These are phyloP conservation scores for Catocala fraxini DNA, from an alignment of 2,888 invertebrate genomes.

Conservation along the genomic window DNA sequence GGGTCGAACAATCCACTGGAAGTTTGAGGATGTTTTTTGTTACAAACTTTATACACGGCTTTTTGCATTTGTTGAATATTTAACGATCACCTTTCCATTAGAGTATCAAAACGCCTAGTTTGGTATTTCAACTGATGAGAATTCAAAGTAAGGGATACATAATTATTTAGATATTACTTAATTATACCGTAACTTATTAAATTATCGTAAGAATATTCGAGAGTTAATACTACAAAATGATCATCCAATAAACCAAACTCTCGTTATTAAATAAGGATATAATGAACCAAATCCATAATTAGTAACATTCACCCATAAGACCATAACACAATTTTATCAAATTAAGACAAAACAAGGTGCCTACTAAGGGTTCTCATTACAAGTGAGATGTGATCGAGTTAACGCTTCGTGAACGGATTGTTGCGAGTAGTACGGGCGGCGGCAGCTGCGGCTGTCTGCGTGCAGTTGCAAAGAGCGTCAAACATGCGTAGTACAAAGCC, in stretches of 20 bases:
- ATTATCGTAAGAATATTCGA: too few relatives aligned
- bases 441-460: constrained; percentile 86
- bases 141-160: background rate
- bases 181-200: too few relatives aligned
- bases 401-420: constrained; percentile 80
- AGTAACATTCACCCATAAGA: constrained; percentile 25
- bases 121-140: background rate
- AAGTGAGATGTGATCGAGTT: constrained; percentile 61
- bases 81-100: constrained; percentile 15
- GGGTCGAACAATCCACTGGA: constrained; percentile 12
- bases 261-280: background rate
- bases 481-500: constrained; percentile 89
- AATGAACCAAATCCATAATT: background rate
- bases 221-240: too few relatives aligned
- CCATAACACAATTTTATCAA: constrained; percentile 7
- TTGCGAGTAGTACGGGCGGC: constrained; percentile 84
- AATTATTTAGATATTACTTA: too few relatives aligned
- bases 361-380: constrained; percentile 31
- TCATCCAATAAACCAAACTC: background rate
- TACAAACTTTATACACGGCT: constrained; percentile 16
- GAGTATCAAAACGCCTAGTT: background rate
- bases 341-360: constrained; percentile 9
- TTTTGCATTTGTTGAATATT: constrained; percentile 15
- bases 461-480: constrained; percentile 89
- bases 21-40: constrained; percentile 20